These are phyloP conservation scores for Ursus arctos DNA, from an alignment of 2,113 vertebrate genomes.

Conservation along the genomic window DNA sequence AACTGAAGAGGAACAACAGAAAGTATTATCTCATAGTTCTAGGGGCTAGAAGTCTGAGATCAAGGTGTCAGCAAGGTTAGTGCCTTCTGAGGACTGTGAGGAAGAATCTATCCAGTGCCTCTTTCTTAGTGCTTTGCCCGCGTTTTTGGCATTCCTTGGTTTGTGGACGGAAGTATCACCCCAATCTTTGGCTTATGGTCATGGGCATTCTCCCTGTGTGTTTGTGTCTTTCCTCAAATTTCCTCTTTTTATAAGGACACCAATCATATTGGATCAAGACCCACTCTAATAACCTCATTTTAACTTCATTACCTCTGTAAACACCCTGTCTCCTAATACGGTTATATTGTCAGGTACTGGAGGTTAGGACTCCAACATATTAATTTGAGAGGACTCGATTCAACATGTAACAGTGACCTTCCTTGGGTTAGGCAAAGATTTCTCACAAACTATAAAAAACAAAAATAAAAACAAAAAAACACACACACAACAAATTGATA, in stretches of 20 bases:
- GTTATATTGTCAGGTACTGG: neutral
- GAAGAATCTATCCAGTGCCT: neutral
- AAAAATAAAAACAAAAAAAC: neutral
- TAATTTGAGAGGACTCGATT: neutral
- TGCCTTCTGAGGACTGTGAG: neutral
- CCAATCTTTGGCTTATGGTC: neutral
- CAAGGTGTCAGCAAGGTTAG: neutral
- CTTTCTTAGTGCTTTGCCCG: neutral
- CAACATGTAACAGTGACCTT: neutral
- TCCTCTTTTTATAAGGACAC: neutral
- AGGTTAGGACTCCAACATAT: neutral
- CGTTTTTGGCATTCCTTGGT: neutral
- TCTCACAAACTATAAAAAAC: neutral
- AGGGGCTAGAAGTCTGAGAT: neutral
- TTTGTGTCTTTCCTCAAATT: neutral
- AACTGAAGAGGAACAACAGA: neutral
- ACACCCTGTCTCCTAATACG: neutral
- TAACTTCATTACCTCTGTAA: neutral
- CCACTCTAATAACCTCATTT: neutral
- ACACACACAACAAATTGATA: neutral
- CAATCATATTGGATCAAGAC: neutral
- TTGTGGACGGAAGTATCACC: neutral
- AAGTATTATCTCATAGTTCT: neutral
- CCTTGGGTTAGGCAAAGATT: neutral
- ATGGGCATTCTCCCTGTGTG: neutral